A percentile compares a stretch with the other conserved stretches of the same genome.
Evolutionary conservation across 2,888 invertebrate species (phyloP).

Genomic region (Meteorus colon): DNA sequence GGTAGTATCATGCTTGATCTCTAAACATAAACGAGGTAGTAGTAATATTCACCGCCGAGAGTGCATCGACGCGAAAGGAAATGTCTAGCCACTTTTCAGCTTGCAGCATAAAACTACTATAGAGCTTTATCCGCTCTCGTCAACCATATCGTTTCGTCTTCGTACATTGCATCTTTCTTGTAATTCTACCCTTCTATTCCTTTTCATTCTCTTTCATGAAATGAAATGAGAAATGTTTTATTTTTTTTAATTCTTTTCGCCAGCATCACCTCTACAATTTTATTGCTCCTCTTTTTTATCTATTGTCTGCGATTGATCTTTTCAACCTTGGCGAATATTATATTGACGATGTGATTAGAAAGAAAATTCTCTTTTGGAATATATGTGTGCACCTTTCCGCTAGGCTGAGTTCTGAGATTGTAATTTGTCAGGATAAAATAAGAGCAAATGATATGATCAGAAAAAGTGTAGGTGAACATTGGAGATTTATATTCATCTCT

Average conservation of each 20-base stretch:
- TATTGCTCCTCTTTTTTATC: slow-evolving; percentile 1
- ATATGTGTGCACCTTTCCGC: neutral
- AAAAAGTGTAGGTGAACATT: too few relatives aligned
- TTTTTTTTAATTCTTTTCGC: neutral
- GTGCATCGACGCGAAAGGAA: slow-evolving; percentile 17
- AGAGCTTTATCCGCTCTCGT: neutral
- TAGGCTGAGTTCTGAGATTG: too few relatives aligned
- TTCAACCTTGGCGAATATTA: slow-evolving; percentile 13
- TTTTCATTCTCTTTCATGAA: neutral
- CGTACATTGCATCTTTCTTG: slow-evolving; percentile 7
- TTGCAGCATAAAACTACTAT: slow-evolving; percentile 1
- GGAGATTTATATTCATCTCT: too few relatives aligned
- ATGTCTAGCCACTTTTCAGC: slow-evolving; percentile 18
- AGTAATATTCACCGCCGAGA: neutral
- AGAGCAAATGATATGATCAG: too few relatives aligned
- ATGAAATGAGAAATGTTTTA: neutral
- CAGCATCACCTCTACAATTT: slow-evolving; percentile 5
- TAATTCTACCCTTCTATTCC: neutral
- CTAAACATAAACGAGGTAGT: neutral
- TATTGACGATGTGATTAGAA: neutral
- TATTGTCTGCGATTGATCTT: neutral
- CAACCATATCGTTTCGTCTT: slow-evolving; percentile 2
- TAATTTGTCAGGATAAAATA: too few relatives aligned
- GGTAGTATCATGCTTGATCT: neutral
- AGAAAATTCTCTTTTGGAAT: neutral